Evolutionary conservation across 2,797 vertebrate species (phyloP), one percentile per base, ranked within the genome.

Genomic region (Sebastes minor): DNA sequence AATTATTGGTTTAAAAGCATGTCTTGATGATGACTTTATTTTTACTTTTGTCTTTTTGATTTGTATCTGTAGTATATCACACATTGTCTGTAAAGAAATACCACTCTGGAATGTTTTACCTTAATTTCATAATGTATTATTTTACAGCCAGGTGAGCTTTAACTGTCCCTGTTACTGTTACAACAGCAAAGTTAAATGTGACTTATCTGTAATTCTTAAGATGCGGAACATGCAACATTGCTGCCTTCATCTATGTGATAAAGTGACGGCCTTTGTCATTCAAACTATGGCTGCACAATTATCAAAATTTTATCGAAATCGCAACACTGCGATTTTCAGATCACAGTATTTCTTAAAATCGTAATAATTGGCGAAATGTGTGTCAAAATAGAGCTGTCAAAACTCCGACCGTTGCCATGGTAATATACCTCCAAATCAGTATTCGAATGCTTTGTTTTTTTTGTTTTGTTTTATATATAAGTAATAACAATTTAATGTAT

Each of bases 261-360:
- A 68, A 25, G 23, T 38, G n/a, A 28, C 18, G 5, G 14, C 28
- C 42, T 62, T 52, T 62, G n/a, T 22, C 20, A 11, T 4, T 69
- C 52, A 56, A 49, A 49, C 46, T 49, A 49, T 0, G 46, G 18
- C 46, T 20, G 46, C 18, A 20, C 46, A 49, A 20, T 49, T 49
- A 49, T 49, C 46, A 20, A 49, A 20, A 46, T 46, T 0, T 1
- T 46, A 18, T 46, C 42, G 16, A 46, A 46, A 46, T 46, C 0
- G 16, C 42, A 46, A 8, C 42, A 0, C 3, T 46, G 6, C 16
- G 0, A 46, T 46, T 1, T 46, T 46, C 6, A 46, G 1, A 18
- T 46, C 42, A 2, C 38, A 16, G 38, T 16, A 42, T 38, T 42
- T 42, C 38, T 42, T 42, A 42, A 46, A 46, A 46, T 8, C 0